Percentiles rank a stretch among this genome's conserved stretches.
Conservation (phyloP, 2,797 vertebrate species). For the Rachycentron canadum region DNA sequence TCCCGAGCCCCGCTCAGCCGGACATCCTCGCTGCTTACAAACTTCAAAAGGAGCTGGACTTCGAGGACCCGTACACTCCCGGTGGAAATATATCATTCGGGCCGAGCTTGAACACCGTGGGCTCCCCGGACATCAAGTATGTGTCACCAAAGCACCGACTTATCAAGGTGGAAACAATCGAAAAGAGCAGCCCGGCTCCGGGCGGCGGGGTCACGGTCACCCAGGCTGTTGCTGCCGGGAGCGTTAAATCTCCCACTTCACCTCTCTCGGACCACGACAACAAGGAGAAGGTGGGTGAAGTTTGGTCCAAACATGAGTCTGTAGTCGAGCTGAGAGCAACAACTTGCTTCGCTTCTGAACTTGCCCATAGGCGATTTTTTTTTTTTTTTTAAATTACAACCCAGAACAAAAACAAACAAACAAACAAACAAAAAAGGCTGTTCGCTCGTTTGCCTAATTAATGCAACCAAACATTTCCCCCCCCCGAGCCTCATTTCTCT, state of each 20-base stretch:
- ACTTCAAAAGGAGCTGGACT: constrained; percentile 95
- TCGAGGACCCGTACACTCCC: constrained; percentile 95
- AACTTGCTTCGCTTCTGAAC: constrained; percentile 10
- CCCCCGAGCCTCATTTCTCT: not conserved
- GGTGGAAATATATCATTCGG: constrained; percentile 83
- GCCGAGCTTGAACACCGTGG: constrained; percentile 75
- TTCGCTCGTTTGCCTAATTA: not conserved
- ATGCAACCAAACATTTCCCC: not conserved
- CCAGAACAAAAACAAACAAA: not conserved
- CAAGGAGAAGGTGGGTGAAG: constrained; percentile 88
- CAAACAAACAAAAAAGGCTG: too few relatives aligned
- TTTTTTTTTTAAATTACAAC: too few relatives aligned
- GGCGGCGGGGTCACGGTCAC: constrained; percentile 78
- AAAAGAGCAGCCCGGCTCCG: constrained; percentile 85
- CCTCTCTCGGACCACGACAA: constrained; percentile 84
- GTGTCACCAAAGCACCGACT: constrained; percentile 93
- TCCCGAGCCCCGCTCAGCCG: constrained; percentile 87
- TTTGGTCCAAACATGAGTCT: constrained; percentile 5
- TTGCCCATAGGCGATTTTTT: not conserved
- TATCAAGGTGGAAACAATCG: constrained; percentile 91
- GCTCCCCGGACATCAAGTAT: constrained; percentile 87
- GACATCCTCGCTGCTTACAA: constrained; percentile 96
- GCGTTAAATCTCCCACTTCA: constrained; percentile 84
- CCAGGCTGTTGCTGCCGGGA: constrained; percentile 72
- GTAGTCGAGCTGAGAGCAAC: not conserved